Conservation (phyloP, 2,888 invertebrate species). For the Nephrotoma flavescens region DNA sequence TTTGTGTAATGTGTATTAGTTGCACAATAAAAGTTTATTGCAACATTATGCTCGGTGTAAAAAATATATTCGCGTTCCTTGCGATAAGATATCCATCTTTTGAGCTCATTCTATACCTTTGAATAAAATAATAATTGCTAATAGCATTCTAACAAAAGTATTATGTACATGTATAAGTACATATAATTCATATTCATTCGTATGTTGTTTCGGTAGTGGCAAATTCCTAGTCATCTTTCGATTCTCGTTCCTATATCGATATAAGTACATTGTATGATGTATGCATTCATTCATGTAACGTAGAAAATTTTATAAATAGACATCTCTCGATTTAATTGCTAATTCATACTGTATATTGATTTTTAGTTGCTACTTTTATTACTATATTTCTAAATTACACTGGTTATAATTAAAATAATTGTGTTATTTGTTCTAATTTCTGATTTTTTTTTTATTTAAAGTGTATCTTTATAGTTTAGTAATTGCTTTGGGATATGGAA, state of each 20-base stretch:
- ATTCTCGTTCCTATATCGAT: background rate
- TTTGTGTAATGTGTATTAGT: background rate
- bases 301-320: background rate
- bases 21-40: background rate
- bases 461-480: no score
- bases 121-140: background rate
- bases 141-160: background rate
- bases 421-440: background rate
- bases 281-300: background rate
- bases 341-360: background rate
- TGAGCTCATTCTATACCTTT: background rate
- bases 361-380: background rate
- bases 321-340: background rate
- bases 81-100: background rate
- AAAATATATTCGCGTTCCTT: background rate
- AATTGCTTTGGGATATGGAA: no score
- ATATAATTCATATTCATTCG: no score
- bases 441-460: background rate
- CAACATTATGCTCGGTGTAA: background rate
- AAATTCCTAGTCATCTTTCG: background rate
- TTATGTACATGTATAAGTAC: background rate
- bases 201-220: background rate
- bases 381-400: background rate
- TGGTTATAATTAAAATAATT: background rate
- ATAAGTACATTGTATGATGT: background rate